A percentile compares a stretch with the other conserved stretches of the same genome.
phyloP scores from a whole-genome alignment of 1,140 invertebrate genomes.

The Heliconius congener region DNA sequence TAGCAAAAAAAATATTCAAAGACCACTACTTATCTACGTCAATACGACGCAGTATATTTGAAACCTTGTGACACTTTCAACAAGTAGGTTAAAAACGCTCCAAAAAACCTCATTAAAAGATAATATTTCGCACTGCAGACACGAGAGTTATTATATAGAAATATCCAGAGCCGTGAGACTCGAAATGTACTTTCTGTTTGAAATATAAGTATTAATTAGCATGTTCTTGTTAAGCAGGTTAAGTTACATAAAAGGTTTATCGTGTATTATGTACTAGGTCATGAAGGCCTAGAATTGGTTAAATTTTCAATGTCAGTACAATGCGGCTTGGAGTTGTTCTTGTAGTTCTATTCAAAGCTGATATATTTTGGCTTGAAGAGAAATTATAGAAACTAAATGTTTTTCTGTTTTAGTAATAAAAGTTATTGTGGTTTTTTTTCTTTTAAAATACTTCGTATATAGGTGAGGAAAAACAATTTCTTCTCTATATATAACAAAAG shows the following conservation, averaged over 20 bases:
- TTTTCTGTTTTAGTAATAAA: too few relatives aligned
- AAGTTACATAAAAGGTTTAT: constrained; percentile 3
- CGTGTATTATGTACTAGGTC: background rate
- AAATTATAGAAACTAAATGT: too few relatives aligned
- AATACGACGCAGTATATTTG: background rate
- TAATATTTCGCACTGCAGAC: constrained; percentile 7
- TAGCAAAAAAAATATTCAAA: background rate
- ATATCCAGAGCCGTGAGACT: background rate
- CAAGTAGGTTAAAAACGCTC: constrained; percentile 7
- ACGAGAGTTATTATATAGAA: constrained; percentile 4
- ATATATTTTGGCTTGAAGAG: too few relatives aligned
- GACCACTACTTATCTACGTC: background rate
- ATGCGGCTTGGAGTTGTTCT: background rate
- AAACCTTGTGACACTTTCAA: background rate
- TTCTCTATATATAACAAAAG: too few relatives aligned
- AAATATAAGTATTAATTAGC: constrained; percentile 10
- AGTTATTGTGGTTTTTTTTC: too few relatives aligned
- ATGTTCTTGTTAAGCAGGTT: constrained; percentile 2
- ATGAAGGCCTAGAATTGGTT: background rate
- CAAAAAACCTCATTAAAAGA: constrained; percentile 15
- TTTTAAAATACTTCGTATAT: too few relatives aligned
- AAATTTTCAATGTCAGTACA: background rate
- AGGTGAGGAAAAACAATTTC: too few relatives aligned
- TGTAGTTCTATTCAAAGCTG: background rate
- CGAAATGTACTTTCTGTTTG: background rate